Evolutionary conservation across 2,888 invertebrate genomes (phyloP), one percentile per base, ranked within the genome.

Genomic region (Drosophila rellima): DNA sequence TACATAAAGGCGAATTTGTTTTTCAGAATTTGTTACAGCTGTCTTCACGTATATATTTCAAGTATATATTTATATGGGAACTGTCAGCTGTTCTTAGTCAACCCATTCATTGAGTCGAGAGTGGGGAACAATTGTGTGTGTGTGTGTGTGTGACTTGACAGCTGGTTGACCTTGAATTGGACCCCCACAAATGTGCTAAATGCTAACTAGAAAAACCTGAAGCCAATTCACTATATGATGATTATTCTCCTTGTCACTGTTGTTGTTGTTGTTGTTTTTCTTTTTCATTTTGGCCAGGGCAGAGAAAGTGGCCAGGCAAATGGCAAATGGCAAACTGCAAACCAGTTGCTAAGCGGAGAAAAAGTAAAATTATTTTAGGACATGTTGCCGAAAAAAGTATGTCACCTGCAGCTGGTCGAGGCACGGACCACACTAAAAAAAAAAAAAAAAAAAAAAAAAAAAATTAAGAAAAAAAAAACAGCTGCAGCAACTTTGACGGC

Each of bases 341-440:
- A 86, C 83, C 65, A 73, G 86, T 83, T 83, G 80, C 61, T 51
- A 56, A 62, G 73, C 75, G 18, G 23, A 15, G 60, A 70, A 83
- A 83, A 86, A 86, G 87, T 81, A 82, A 83, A 83, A 83, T 83
- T 85, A 82, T 86, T 83, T 80, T 83, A 80, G 82, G 82, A 86
- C 82, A 80, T 72, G 74, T 70, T 72, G 68, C 66, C 65, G 48
- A 76, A 70, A 80, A 80, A 83, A 82, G 86, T 86, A 69, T 83
- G 82, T 83, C 82, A 86, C 82, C 86, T 83, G 82, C 83, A 80
- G 78, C 74, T 70, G 73, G 63, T 56, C 68, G 66, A 66, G 48
- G 29, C 63, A 20, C 40, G 51, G 10, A 18, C 52, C 17, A 20
- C 23, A 52, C 3, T 45, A 50, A 11, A 39, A 55, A 29, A 57